Percentiles rank a stretch among this genome's conserved stretches.
Evolutionary conservation across 2,797 vertebrate genomes (phyloP).

Genomic region (Acrossocheilus fasciatus): DNA sequence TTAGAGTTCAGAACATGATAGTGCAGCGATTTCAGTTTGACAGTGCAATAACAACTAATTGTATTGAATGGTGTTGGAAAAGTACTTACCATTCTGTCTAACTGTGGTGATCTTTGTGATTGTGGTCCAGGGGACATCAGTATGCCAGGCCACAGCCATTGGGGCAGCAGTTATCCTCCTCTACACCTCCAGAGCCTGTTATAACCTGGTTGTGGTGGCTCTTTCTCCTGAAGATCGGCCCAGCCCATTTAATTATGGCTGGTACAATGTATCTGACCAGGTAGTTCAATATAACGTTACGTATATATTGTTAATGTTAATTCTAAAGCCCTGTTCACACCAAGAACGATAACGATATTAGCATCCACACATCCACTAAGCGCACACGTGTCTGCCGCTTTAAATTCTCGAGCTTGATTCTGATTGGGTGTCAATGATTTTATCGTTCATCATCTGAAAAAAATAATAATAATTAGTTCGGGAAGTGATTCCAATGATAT

Average conservation of each 20-base stretch:
- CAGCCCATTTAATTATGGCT: constrained; percentile 92
- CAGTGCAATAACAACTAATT: neutral
- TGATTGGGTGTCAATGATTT: too few species aligned
- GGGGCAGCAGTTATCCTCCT: constrained; percentile 88
- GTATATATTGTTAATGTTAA: neutral
- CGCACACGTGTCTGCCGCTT: too few species aligned
- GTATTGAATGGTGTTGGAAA: neutral
- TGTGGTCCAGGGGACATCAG: constrained; percentile 86
- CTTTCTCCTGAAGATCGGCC: constrained; percentile 85
- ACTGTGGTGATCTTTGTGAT: neutral
- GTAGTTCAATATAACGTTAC: constrained; percentile 69
- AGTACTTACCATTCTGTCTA: neutral
- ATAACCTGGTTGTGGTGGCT: constrained; percentile 91
- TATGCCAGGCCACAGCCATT: constrained; percentile 90
- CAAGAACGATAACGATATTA: too few species aligned
- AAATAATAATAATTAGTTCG: too few species aligned
- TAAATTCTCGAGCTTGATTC: too few species aligned
- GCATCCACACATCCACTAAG: too few species aligned
- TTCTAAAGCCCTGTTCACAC: too few species aligned
- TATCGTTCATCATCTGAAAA: too few species aligned
- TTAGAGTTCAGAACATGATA: neutral
- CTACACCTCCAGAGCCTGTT: constrained; percentile 94
- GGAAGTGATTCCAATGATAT: too few species aligned
- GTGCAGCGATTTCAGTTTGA: neutral
- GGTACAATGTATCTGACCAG: constrained; percentile 94